Evolutionary conservation across 2,888 invertebrate genomes (phyloP).

Genomic region (Macrosiphum euphorbiae): DNA sequence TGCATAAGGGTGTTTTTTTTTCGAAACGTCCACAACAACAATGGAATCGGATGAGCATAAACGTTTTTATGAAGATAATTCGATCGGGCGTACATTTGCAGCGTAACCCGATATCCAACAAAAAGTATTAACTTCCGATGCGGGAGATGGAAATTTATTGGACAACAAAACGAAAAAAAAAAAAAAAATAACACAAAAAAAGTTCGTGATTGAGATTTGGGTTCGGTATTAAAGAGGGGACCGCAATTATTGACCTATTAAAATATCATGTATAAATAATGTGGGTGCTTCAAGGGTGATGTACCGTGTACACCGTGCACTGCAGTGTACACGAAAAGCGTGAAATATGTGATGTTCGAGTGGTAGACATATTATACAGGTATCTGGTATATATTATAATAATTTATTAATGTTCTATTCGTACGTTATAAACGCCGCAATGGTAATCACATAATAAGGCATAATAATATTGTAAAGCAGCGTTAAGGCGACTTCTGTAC

Average conservation of each 20-base stretch:
- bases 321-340: background rate
- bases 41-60: slow-evolving; percentile 65
- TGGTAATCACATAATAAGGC: background rate
- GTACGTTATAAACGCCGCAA: background rate
- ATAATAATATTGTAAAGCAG: background rate
- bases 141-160: slow-evolving; percentile 62
- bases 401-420: background rate
- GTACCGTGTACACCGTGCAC: background rate
- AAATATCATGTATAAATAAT: slow-evolving; percentile 28
- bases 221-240: background rate
- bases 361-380: background rate
- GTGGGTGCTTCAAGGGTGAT: background rate
- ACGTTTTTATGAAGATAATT: slow-evolving; percentile 63
- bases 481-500: background rate
- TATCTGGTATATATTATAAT: background rate
- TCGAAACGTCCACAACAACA: slow-evolving; percentile 52
- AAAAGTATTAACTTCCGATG: slow-evolving; percentile 65
- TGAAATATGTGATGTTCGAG: background rate
- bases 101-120: slow-evolving; percentile 62
- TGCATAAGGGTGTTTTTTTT: slow-evolving; percentile 53
- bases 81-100: slow-evolving; percentile 56
- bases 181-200: slow-evolving; percentile 21
- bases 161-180: slow-evolving; percentile 50
- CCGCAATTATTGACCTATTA: slow-evolving; percentile 50
- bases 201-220: slow-evolving; percentile 31